A percentile compares a stretch with the other conserved stretches of the same genome.
These are phyloP conservation scores for Taeniopygia guttata DNA, from an alignment of 2,797 vertebrate species.

Conservation along the genomic window DNA sequence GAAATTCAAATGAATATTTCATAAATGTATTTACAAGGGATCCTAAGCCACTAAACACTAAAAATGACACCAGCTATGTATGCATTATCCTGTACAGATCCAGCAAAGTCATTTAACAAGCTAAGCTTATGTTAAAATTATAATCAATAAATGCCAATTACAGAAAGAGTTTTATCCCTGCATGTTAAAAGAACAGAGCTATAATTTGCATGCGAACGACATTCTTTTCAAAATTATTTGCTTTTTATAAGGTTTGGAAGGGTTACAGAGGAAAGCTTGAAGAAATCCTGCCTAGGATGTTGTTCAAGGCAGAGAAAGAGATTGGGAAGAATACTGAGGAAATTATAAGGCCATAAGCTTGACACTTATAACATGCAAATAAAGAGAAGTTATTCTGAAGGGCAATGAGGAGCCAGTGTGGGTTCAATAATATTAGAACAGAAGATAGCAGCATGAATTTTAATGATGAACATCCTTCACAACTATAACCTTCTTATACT, in stretches of 20 bases:
- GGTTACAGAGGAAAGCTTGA: neutral
- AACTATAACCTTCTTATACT: constrained; percentile 37
- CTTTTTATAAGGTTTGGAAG: neutral
- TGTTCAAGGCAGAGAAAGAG: neutral
- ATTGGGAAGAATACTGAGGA: neutral
- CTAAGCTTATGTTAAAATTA: constrained; percentile 60
- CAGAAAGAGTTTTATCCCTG: constrained; percentile 27
- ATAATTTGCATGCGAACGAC: constrained; percentile 16
- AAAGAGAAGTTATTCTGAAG: constrained; percentile 58
- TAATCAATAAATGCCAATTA: constrained; percentile 62
- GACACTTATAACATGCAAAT: constrained; percentile 57
- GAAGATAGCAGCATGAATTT: constrained; percentile 46
- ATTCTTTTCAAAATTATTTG: constrained; percentile 4
- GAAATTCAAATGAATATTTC: constrained; percentile 66
- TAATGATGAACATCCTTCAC: constrained; percentile 38
- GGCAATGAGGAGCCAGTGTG: constrained; percentile 8
- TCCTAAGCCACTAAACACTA: constrained; percentile 47
- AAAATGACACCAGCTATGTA: constrained; percentile 29
- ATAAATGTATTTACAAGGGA: constrained; percentile 67
- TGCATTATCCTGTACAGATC: constrained; percentile 30
- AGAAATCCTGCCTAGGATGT: neutral
- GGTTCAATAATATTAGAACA: constrained; percentile 40
- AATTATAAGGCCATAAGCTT: constrained; percentile 49
- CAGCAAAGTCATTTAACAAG: constrained; percentile 58
- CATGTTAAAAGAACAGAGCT: neutral